Evolutionary conservation across 1,140 invertebrate species (phyloP), one percentile per base, ranked within the genome.

Genomic region (Plutomurus gul): DNA sequence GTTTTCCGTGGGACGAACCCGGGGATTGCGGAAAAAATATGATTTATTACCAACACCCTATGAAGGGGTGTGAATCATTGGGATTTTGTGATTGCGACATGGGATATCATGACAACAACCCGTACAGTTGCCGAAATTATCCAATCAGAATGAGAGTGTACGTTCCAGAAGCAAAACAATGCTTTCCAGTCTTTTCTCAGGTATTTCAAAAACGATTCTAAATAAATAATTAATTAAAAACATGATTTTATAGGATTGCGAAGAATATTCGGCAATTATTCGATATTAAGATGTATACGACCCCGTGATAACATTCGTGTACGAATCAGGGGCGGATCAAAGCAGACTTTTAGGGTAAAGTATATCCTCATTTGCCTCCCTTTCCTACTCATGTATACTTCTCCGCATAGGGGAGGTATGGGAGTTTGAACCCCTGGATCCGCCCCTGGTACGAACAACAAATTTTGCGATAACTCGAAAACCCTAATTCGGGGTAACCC

Each of bases 11-110:
- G 39, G 39, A 43, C 39, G 1, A 56, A 10, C 3, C 4, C 3
- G 4, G 1, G 18, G 25, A 20, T 22, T 56, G 49, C 22, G 11
- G 11, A 2, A 10, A 33, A 8, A 36, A 33, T 18, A 78, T 78
- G 76, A 13, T 71, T 5, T 56, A 43, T 39, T 78, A 78, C 30
- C 1, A 20, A 11, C 39, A 78, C 39, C 76, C 76, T 1, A 11
- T 72, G 1, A 27, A 72, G 33, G 39, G 40, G 6, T 72, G 27
- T 3, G 65, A 51, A 25, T 27, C 30, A 5, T 25, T 47, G 8
- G 43, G 76, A 11, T 72, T 72, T 37, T 78, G 76, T 25, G 76
- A 78, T 13, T 72, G 70, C 18, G 70, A 72, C 25, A 65, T 72
- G 16, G 76, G 76, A 25, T 39, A 20, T 22, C 18, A 25, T 33